These are phyloP conservation scores for Oncorhynchus gorbuscha DNA, from an alignment of 2,113 vertebrate genomes.

Conservation along the genomic window DNA sequence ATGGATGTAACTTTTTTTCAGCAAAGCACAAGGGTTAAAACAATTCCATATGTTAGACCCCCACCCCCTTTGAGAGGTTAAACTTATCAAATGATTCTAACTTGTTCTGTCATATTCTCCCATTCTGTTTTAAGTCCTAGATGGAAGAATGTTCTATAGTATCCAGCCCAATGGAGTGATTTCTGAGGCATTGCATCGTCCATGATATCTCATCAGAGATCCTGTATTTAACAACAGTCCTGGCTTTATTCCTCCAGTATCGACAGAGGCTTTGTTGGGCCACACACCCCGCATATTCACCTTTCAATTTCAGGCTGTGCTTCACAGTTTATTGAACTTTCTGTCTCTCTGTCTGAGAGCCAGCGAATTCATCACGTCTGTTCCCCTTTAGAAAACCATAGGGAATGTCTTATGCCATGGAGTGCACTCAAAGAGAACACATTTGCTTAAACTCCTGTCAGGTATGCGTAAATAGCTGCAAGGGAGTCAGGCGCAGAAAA, in stretches of 20 bases:
- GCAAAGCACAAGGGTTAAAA: not conserved
- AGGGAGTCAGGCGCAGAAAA: too few species aligned
- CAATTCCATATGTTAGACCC: not conserved
- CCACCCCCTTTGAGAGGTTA: too few species aligned
- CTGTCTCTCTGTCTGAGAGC: constrained; percentile 1
- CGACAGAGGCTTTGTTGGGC: not conserved
- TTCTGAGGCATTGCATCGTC: not conserved
- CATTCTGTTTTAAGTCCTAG: too few species aligned
- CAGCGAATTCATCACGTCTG: not conserved
- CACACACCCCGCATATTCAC: constrained; percentile 3
- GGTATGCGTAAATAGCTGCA: too few species aligned
- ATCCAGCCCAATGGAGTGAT: not conserved
- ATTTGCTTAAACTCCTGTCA: not conserved
- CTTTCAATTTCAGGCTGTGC: constrained; percentile 13
- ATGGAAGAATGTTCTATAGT: not conserved
- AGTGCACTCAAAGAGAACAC: not conserved
- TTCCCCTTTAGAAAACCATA: not conserved
- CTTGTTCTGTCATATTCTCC: too few species aligned
- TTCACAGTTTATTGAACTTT: constrained; percentile 13
- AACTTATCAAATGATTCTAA: too few species aligned
- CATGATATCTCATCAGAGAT: constrained; percentile 2
- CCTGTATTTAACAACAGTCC: not conserved
- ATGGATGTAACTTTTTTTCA: too few species aligned
- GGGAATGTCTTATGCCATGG: not conserved
- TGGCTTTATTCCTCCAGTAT: not conserved